These are phyloP conservation scores for Tyria jacobaeae DNA, from an alignment of 2,888 invertebrate genomes.

Conservation along the genomic window DNA sequence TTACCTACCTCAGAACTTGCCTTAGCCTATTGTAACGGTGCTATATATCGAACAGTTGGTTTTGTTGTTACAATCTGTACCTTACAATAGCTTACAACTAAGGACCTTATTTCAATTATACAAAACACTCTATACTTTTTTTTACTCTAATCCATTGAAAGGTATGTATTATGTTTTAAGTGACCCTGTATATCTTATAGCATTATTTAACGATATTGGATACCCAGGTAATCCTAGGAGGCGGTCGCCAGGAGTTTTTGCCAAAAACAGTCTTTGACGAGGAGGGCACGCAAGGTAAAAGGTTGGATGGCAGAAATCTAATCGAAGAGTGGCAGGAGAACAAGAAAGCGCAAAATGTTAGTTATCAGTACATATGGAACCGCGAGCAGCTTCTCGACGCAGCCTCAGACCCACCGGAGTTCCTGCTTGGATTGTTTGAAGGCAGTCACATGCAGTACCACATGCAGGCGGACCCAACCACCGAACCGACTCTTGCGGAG, in stretches of 20 bases:
- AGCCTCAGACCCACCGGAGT: slow-evolving; percentile 82
- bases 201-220: background rate
- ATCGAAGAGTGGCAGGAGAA: slow-evolving; percentile 88
- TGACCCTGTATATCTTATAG: too few relatives aligned
- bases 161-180: too few relatives aligned
- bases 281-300: slow-evolving; percentile 75
- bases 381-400: slow-evolving; percentile 82
- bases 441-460: slow-evolving; percentile 89
- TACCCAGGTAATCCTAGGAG: slow-evolving; percentile 89
- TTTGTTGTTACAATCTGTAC: too few relatives aligned
- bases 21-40: too few relatives aligned
- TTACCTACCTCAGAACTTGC: too few relatives aligned
- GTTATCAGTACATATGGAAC: slow-evolving; percentile 86
- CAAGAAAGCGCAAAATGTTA: slow-evolving; percentile 69
- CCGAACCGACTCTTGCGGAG: slow-evolving; percentile 80
- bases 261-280: slow-evolving; percentile 84
- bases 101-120: too few relatives aligned
- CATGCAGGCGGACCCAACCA: slow-evolving; percentile 78
- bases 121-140: too few relatives aligned
- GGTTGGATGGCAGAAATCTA: slow-evolving; percentile 88
- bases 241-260: slow-evolving; percentile 89
- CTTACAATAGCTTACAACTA: too few relatives aligned
- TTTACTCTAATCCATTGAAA: too few relatives aligned
- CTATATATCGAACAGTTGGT: too few relatives aligned
- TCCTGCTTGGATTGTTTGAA: slow-evolving; percentile 88